Percentiles rank a stretch among this genome's conserved stretches.
These are phyloP conservation scores for Eupsilia transversa DNA, from an alignment of 2,888 invertebrate species.

Conservation along the genomic window DNA sequence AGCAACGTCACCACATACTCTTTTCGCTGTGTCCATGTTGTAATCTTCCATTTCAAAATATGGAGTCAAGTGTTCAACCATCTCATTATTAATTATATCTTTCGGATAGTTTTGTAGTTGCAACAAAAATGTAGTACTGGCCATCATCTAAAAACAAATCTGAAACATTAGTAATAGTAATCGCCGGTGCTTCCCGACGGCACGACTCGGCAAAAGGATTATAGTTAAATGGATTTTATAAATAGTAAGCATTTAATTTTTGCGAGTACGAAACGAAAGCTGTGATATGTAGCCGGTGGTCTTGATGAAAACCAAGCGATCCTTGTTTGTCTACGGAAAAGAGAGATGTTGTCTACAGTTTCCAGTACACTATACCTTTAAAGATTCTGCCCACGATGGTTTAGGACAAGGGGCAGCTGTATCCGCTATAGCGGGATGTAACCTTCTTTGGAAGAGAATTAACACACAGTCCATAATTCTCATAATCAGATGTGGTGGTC, in stretches of 20 bases:
- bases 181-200: too few species aligned
- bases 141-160: constrained; percentile 94
- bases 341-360: neutral
- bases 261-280: neutral
- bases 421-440: constrained; percentile 96
- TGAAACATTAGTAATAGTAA: neutral
- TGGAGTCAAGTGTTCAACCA: constrained; percentile 97
- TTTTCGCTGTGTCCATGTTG: constrained; percentile 98
- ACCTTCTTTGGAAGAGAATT: constrained; percentile 96
- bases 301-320: neutral
- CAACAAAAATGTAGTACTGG: constrained; percentile 97
- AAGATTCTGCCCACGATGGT: constrained; percentile 98
- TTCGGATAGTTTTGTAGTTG: constrained; percentile 98
- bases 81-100: constrained; percentile 99
- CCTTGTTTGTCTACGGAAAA: neutral
- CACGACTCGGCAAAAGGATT: neutral
- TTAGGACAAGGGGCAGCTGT: constrained; percentile 96
- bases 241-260: neutral
- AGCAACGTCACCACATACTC: constrained; percentile 99
- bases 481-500: constrained; percentile 99
- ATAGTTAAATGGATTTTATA: too few species aligned
- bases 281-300: neutral
- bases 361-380: constrained; percentile 90
- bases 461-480: constrained; percentile 99
- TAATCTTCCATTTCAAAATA: constrained; percentile 99